Conservation (phyloP, 1,140 invertebrate genomes). For the Potamilus streckersoni region DNA sequence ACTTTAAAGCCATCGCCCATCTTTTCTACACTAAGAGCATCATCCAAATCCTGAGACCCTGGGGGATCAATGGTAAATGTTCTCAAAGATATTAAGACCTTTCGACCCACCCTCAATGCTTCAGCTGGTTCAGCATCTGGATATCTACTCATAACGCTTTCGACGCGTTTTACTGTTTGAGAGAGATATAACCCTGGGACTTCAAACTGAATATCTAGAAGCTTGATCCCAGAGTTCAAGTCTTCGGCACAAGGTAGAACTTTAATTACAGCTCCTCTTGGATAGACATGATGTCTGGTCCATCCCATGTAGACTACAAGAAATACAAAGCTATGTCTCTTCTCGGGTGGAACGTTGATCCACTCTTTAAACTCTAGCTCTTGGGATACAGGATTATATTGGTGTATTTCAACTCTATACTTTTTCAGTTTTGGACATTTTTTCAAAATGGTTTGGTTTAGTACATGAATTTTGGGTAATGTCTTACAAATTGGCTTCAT, state of each 20-base stretch:
- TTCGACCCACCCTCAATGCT: constrained; percentile 62
- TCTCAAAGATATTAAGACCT: constrained; percentile 73
- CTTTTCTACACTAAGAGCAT: constrained; percentile 83
- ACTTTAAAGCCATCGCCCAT: constrained; percentile 34
- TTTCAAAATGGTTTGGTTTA: constrained; percentile 25
- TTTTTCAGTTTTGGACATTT: constrained; percentile 18
- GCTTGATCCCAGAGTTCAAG: constrained; percentile 10
- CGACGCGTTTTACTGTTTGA: constrained; percentile 9
- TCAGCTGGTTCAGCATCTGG: constrained; percentile 12
- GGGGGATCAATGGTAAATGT: constrained; percentile 95
- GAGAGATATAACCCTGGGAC: constrained; percentile 21
- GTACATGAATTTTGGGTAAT: constrained; percentile 54
- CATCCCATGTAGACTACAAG: constrained; percentile 18
- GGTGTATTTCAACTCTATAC: constrained; percentile 23
- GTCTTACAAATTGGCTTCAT: constrained; percentile 57
- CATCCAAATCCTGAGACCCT: constrained; percentile 98
- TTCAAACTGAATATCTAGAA: constrained; percentile 20
- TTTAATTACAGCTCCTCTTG: constrained; percentile 23
- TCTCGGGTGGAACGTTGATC: constrained; percentile 11
- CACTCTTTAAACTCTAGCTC: constrained; percentile 5
- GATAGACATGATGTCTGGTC: constrained; percentile 22
- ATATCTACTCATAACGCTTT: constrained; percentile 5
- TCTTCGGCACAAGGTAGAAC: constrained; percentile 6
- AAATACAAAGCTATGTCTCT: constrained; percentile 10
- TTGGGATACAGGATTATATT: constrained; percentile 12